A percentile compares a stretch with the other conserved stretches of the same genome.
phyloP scores from a whole-genome alignment of 2,888 invertebrate species.

The Agrotis ipsilon region DNA sequence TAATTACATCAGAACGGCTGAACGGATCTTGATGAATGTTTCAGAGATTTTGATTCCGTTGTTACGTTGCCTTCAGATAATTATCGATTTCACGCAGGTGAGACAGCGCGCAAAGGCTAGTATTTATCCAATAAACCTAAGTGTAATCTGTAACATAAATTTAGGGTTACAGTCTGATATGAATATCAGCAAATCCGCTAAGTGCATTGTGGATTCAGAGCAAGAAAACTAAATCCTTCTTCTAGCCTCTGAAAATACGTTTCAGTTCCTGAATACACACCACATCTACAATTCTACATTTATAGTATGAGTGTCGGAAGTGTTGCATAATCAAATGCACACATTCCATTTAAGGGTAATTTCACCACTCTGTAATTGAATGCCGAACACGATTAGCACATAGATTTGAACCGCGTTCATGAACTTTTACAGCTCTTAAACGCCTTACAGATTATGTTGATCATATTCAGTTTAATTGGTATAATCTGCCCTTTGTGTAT shows the following conservation, averaged over 20 bases:
- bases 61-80: no score
- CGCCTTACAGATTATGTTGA: not conserved
- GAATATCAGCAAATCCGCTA: not conserved
- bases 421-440: not conserved
- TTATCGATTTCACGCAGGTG: no score
- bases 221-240: slow-evolving; percentile 11
- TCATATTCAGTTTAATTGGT: not conserved
- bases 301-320: not conserved
- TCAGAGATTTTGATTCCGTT: no score
- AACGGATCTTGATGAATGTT: no score
- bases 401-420: not conserved
- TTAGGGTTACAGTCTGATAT: not conserved
- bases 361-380: not conserved
- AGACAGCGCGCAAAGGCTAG: no score
- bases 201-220: not conserved
- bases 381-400: not conserved
- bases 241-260: slow-evolving; percentile 14
- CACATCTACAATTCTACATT: slow-evolving; percentile 1
- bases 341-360: not conserved
- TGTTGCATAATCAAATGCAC: slow-evolving; percentile 1
- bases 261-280: slow-evolving; percentile 14
- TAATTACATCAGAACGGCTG: no score
- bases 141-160: no score
- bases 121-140: no score
- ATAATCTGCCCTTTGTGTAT: not conserved